Evolutionary conservation across 1,140 invertebrate genomes (phyloP).

Genomic region (Manduca sexta): DNA sequence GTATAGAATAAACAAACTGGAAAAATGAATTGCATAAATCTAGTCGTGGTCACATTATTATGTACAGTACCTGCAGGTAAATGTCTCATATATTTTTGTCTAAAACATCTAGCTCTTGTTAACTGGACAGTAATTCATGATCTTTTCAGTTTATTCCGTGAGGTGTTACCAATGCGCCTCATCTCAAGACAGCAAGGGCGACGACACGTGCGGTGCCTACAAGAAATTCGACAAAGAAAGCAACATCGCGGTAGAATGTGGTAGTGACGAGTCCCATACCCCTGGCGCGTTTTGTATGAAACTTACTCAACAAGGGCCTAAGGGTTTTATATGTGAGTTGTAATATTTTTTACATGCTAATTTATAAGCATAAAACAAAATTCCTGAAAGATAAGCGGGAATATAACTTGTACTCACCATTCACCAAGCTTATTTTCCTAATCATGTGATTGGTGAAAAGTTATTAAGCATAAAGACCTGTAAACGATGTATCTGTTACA

Average conservation of each 20-base stretch:
- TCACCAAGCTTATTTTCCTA: no score
- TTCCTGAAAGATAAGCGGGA: no score
- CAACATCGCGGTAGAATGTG: slow-evolving; percentile 91
- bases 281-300: slow-evolving; percentile 97
- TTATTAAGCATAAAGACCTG: no score
- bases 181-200: slow-evolving; percentile 77
- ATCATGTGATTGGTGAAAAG: no score
- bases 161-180: slow-evolving; percentile 93
- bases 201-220: slow-evolving; percentile 92
- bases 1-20: background rate
- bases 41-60: background rate
- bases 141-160: slow-evolving; percentile 76
- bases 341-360: no score
- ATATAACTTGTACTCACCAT: no score
- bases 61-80: slow-evolving; percentile 3
- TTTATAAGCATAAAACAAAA: no score
- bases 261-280: slow-evolving; percentile 90
- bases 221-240: slow-evolving; percentile 84
- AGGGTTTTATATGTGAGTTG: slow-evolving; percentile 91
- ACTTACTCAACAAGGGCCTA: slow-evolving; percentile 89
- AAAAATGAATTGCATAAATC: background rate
- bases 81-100: background rate
- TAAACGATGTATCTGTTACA: no score
- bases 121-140: background rate
- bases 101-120: background rate